Percentiles rank a stretch among this genome's conserved stretches.
These are phyloP conservation scores for Triops cancriformis DNA, from an alignment of 1,140 invertebrate species.

Conservation along the genomic window DNA sequence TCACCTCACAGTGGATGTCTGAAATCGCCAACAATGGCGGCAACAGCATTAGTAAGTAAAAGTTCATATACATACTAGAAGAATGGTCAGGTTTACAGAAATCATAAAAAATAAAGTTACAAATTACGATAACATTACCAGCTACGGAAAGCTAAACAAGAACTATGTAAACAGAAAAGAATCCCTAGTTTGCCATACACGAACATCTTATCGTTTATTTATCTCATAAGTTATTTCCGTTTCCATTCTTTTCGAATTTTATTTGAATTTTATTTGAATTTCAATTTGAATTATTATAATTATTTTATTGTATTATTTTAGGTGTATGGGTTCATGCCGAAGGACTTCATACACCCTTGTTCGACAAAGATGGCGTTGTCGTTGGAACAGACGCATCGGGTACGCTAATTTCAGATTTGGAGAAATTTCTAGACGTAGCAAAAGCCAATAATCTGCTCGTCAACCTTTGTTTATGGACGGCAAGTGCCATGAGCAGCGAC, in stretches of 20 bases:
- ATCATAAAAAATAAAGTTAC: no score
- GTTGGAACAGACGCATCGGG: conserved; percentile 28
- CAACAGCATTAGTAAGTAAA: conserved; percentile 40
- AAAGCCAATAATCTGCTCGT: conserved; percentile 37
- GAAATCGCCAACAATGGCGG: conserved; percentile 37
- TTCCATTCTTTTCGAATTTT: no score
- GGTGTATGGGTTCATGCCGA: conserved; percentile 43
- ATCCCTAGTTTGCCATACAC: no score
- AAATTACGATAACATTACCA: no score
- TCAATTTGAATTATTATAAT: no score
- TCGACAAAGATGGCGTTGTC: conserved; percentile 31
- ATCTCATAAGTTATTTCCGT: no score
- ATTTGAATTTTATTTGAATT: neutral
- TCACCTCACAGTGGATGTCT: conserved; percentile 35
- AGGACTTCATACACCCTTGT: conserved; percentile 36
- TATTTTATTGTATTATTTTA: conserved; percentile 29
- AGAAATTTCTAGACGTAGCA: conserved; percentile 33
- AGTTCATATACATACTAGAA: no score
- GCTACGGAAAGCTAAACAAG: no score
- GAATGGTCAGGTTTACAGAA: no score
- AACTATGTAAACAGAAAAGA: no score
- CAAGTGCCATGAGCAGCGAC: conserved; percentile 37
- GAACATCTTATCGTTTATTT: no score
- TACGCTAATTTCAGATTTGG: conserved; percentile 31
- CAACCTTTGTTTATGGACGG: conserved; percentile 40